phyloP scores from a whole-genome alignment of 1,140 invertebrate genomes.

The Pseudachorutes palmiensis region DNA sequence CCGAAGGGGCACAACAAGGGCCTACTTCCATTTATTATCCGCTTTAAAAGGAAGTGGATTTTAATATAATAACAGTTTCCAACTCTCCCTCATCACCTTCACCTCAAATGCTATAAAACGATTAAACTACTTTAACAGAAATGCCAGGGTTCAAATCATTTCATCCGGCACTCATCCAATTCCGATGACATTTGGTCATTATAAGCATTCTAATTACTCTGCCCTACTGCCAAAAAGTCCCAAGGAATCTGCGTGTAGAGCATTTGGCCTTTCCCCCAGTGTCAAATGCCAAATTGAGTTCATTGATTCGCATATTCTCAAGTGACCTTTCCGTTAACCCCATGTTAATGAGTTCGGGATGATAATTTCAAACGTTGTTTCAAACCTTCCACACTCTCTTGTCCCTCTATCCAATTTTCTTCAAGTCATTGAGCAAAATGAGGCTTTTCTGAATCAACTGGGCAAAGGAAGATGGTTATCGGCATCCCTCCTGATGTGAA shows the following conservation, averaged over 20 bases:
- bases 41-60: constrained; percentile 7
- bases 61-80: constrained; percentile 8
- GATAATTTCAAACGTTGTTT: background rate
- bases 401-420: background rate
- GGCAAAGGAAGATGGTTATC: background rate
- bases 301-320: too few relatives aligned
- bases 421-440: background rate
- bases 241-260: too few relatives aligned
- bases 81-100: constrained; percentile 7
- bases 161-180: constrained; percentile 2
- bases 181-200: background rate
- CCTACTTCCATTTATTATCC: background rate
- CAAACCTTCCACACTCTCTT: background rate
- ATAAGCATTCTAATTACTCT: background rate
- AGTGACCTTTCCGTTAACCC: too few relatives aligned
- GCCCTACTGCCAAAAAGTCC: too few relatives aligned
- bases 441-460: background rate
- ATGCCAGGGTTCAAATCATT: background rate
- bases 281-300: too few relatives aligned
- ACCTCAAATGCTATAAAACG: constrained; percentile 3
- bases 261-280: too few relatives aligned
- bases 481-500: background rate
- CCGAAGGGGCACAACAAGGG: background rate
- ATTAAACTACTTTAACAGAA: background rate
- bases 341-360: background rate